Evolutionary conservation across 2,888 invertebrate species (phyloP), one percentile per base, ranked within the genome.

Genomic region (Nomada ruficornis): DNA sequence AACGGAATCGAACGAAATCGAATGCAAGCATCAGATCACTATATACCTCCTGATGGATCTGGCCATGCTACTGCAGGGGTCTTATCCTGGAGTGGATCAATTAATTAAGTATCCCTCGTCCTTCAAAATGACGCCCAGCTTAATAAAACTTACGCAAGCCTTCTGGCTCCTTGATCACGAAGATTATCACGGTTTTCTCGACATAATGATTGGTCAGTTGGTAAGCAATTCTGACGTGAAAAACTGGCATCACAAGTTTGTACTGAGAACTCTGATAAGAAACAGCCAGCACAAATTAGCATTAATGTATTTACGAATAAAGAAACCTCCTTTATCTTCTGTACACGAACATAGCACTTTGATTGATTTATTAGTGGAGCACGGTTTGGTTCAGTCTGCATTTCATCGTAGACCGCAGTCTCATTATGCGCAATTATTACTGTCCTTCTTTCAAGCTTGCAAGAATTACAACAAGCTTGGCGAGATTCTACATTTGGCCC

Each of bases 151-250:
- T 0, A 96, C 97, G 0, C 97, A 98, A 90, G 98, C 97, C 0
- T 97, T 98, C 93, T 98, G 98, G 98, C 96, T 97, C 87, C 94
- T 98, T 18, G 98, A 98, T 94, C 98, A 98, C 91, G 96, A 96
- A 78, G 96, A 98, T 91, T 97, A 96, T 94, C 96, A 96, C 93
- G 97, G 91, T 3, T 93, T 93, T 36, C 80, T 93, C 26, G 91
- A 93, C 18, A 91, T 90, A 65, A 91, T 93, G 82, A 92, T 92
- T 3, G 92, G 92, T 1, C 91, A 92, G 68, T 83, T 93, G 20
- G 89, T 93, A 2, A 88, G 85, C 1, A 91, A 91, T 26, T 90
- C 89, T 1, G 95, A 96, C 29, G 94, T 97, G 20, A 95, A 95
- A 42, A 95, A 95, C 13, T 97, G 97, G 97, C 97, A 97, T 91